Base-by-base conservation (phyloP, 2,888 invertebrate species). In the Chaetogeoica ovagalla region DNA sequence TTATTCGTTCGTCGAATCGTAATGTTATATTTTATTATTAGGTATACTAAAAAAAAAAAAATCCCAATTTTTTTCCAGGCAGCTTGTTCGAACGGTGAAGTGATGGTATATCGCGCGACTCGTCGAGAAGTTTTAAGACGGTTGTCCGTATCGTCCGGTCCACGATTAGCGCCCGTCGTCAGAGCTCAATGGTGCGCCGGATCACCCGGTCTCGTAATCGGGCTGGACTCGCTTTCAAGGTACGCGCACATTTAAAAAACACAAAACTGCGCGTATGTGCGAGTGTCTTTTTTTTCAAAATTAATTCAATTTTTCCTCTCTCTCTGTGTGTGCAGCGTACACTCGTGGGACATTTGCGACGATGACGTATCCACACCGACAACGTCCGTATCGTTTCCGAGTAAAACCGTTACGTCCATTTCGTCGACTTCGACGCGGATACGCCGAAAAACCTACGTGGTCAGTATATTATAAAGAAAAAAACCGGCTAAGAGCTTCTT, bases 151-250 rank as follows among this genome's bases (percentile, higher is more conserved):
- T 57, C 70, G 11, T 1, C 70, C 7, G 63, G 7, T 5, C 6
- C 43, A 0, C 62, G 3, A 48, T 1, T 15, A 9, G 6, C 63
- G 3, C 0, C 37, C 7, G 55, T 71, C 0, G 30, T 79, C 2
- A 57, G 43, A 19, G 57, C 55, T 15, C 39, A n/a, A 39, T 79
- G 79, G 79, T 71, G 79, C n/a, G 15, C 19, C 8, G 79, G 57
- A 57, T 21, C 17, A n/a, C 71, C 79, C 4, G 71, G 79, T 1
- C 55, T 79, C 13, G 55, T 79, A 2, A 63, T 79, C 37, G 71
- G 70, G 5, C 19, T 79, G n/a, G 79, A 79, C 52, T 70, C 71
- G 21, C 37, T 19, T 0, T 79, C 63, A 30, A 57, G 52, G 79
- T 79, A 55, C n/a, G 19, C 11, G 15, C 11, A 5, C 17, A 13